Conservation (phyloP, 2,113 vertebrate genomes). For the Notiomystis cincta region DNA sequence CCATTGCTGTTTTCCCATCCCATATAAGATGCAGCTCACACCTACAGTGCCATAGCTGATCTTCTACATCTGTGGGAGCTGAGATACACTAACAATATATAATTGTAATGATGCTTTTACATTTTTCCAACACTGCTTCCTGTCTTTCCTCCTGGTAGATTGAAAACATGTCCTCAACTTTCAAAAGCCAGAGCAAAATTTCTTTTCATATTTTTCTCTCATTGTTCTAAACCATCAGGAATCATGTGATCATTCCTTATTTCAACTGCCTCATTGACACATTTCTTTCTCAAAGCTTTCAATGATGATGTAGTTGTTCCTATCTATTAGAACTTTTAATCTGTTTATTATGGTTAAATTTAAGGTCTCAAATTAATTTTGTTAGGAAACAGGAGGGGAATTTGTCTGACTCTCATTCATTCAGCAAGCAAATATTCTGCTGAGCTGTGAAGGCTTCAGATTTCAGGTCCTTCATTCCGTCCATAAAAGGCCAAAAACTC, state of each 20-base stretch:
- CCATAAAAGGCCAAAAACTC: background rate
- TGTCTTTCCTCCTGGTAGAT: background rate
- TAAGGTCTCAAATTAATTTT: background rate
- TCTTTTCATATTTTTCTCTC: background rate
- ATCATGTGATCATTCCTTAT: background rate
- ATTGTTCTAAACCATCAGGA: background rate
- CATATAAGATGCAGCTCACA: background rate
- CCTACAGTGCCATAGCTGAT: background rate
- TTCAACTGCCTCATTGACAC: background rate
- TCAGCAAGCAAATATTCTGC: background rate
- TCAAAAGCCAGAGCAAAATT: background rate
- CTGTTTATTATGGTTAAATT: background rate
- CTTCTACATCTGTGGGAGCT: background rate
- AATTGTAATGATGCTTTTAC: background rate
- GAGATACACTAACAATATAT: background rate
- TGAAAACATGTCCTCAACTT: background rate
- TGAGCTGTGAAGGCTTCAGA: background rate
- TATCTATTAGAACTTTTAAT: background rate
- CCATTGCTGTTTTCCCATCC: background rate
- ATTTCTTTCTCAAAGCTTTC: background rate
- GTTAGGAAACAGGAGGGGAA: background rate
- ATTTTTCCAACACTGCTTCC: background rate
- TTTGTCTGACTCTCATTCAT: background rate
- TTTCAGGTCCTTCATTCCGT: background rate
- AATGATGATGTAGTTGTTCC: background rate